These are phyloP conservation scores for Bacillus rossius DNA, from an alignment of 1,140 invertebrate species.

Conservation along the genomic window DNA sequence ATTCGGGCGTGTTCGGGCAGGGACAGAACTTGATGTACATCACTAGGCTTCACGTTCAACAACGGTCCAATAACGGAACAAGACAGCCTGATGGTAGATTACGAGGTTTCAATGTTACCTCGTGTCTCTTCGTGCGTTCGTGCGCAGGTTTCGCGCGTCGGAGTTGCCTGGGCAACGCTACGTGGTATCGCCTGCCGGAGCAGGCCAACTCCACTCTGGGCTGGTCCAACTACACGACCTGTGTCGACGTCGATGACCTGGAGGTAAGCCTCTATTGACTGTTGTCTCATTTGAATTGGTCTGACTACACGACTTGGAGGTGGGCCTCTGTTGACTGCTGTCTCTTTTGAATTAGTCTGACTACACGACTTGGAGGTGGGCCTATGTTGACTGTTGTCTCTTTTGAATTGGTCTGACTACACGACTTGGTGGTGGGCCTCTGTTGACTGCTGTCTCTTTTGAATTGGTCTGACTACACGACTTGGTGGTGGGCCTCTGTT, in stretches of 20 bases:
- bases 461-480: no score
- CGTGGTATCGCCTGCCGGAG: constrained; percentile 52
- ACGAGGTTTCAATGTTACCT: not conserved
- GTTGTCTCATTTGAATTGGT: no score
- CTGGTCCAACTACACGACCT: constrained; percentile 91
- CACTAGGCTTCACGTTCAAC: not conserved
- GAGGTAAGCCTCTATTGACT: no score
- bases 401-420: no score
- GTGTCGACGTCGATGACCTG: constrained; percentile 68
- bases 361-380: constrained; percentile 65
- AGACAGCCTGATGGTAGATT: not conserved
- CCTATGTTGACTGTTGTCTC: no score
- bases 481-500: no score
- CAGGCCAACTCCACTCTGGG: constrained; percentile 24
- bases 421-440: constrained; percentile 66
- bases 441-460: no score
- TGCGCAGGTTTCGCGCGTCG: constrained; percentile 50
- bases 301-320: constrained; percentile 64
- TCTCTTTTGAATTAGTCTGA: no score
- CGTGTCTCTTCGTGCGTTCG: not conserved
- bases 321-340: no score
- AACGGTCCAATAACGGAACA: not conserved
- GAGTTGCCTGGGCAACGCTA: constrained; percentile 49
- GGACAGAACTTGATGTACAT: no score
- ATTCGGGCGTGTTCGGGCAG: no score